A percentile compares a stretch with the other conserved stretches of the same genome.
Evolutionary conservation across 23 tunicate genomes (phyloP).

Genomic region (Clavelina lepadiformis): DNA sequence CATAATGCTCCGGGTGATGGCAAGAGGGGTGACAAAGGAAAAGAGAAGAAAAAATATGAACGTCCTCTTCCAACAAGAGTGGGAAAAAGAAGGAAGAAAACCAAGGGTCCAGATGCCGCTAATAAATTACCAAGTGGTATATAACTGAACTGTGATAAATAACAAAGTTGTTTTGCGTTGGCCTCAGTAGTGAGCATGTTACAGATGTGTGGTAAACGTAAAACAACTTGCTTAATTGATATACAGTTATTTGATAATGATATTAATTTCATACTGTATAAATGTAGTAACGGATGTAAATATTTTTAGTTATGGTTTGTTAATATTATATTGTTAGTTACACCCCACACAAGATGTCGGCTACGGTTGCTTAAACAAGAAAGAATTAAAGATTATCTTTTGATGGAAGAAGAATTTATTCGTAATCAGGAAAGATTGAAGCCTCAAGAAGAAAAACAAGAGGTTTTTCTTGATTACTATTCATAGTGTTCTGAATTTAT

Average conservation of each 20-base stretch:
- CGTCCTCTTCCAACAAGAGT: conserved; percentile 95
- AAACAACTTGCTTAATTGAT: background rate
- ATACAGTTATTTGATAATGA: background rate
- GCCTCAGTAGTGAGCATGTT: background rate
- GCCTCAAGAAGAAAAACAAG: conserved; percentile 99
- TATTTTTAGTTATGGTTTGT: too few species aligned
- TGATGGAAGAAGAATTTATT: conserved; percentile 99
- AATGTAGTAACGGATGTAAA: too few species aligned
- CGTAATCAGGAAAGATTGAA: conserved; percentile 92
- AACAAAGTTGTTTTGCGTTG: background rate
- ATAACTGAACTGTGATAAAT: background rate
- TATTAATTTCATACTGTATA: background rate
- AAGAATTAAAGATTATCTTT: conserved; percentile 92
- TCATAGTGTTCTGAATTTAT: background rate
- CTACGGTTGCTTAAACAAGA: conserved; percentile 91
- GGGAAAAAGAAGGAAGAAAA: conserved; percentile 82
- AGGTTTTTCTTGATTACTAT: too few species aligned
- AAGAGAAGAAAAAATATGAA: conserved; percentile 98
- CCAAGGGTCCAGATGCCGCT: conserved; percentile 98
- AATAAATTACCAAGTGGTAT: conserved; percentile 94
- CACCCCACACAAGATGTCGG: conserved; percentile 94
- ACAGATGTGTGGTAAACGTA: background rate
- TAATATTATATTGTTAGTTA: conserved; percentile 31
- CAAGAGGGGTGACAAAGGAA: conserved; percentile 90
- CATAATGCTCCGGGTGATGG: conserved; percentile 68